These are phyloP conservation scores for Eilema griseolum DNA, from an alignment of 2,888 invertebrate species.

Conservation along the genomic window DNA sequence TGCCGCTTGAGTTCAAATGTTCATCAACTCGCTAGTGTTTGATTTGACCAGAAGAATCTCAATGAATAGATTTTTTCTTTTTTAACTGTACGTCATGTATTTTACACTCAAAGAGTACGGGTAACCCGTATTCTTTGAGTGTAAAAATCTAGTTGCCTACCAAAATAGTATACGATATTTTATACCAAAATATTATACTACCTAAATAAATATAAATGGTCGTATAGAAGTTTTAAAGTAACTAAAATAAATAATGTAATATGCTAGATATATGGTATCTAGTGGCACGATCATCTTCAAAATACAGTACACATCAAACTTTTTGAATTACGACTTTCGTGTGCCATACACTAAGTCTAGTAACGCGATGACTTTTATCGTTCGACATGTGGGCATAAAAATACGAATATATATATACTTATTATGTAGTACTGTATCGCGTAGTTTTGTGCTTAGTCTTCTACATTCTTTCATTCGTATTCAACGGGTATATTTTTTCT, in stretches of 20 bases:
- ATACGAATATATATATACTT: constrained; percentile 58
- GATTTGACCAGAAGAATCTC: no score
- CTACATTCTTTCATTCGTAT: constrained; percentile 74
- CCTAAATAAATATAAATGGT: not conserved
- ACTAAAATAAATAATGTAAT: constrained; percentile 8
- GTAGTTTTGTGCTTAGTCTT: constrained; percentile 68
- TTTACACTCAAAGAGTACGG: no score
- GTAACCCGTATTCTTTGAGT: no score
- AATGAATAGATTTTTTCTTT: no score
- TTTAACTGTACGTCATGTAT: no score
- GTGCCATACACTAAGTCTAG: constrained; percentile 66
- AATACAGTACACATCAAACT: constrained; percentile 49
- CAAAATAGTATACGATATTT: no score
- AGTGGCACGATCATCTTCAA: constrained; percentile 41
- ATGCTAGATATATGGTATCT: constrained; percentile 36
- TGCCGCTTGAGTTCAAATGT: no score
- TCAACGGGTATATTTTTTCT: constrained; percentile 53
- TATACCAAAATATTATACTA: no score
- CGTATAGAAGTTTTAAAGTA: not conserved
- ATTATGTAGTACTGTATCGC: constrained; percentile 50
- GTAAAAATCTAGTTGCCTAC: no score
- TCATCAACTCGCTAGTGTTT: no score
- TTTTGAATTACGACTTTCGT: constrained; percentile 74
- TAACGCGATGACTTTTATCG: constrained; percentile 65
- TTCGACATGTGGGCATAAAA: constrained; percentile 74